Evolutionary conservation across 1,140 invertebrate genomes (phyloP).

Genomic region (Drosophila nigromelanica): DNA sequence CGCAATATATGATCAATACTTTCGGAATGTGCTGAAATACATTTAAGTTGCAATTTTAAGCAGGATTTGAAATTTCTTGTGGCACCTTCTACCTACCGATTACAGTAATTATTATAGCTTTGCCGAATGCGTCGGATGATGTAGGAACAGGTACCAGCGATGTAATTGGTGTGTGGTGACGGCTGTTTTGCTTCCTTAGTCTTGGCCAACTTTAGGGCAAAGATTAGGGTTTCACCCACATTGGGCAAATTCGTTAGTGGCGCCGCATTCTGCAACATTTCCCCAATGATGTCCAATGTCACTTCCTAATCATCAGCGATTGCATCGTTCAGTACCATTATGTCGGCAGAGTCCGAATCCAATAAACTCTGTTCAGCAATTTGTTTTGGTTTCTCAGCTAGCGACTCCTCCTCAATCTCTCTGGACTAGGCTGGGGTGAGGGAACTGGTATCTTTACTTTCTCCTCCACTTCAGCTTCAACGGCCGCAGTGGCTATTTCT

Average conservation of each 20-base stretch:
- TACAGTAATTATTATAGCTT: slow-evolving; percentile 35
- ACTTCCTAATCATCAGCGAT: slow-evolving; percentile 40
- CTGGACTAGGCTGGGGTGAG: neutral
- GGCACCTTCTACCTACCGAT: slow-evolving; percentile 26
- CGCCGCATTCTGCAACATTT: slow-evolving; percentile 34
- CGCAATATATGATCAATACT: neutral
- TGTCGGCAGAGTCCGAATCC: slow-evolving; percentile 55
- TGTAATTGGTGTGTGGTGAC: slow-evolving; percentile 16
- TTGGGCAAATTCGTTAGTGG: slow-evolving; percentile 34
- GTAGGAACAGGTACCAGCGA: slow-evolving; percentile 53
- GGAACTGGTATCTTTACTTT: neutral
- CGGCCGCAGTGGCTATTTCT: neutral
- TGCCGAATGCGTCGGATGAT: slow-evolving; percentile 63
- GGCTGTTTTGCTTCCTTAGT: neutral
- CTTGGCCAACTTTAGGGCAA: slow-evolving; percentile 50
- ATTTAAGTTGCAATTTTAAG: neutral
- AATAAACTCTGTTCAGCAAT: slow-evolving; percentile 18
- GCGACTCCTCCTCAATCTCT: neutral
- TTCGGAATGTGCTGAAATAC: slow-evolving; percentile 6
- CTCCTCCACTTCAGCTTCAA: neutral
- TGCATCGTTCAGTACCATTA: slow-evolving; percentile 65
- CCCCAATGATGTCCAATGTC: slow-evolving; percentile 16
- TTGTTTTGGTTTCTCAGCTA: neutral
- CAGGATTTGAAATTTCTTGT: neutral
- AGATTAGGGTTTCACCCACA: slow-evolving; percentile 49